Evolutionary conservation across 92 coral and sea anemone species (phyloP).

Genomic region (Phenganax marumi): DNA sequence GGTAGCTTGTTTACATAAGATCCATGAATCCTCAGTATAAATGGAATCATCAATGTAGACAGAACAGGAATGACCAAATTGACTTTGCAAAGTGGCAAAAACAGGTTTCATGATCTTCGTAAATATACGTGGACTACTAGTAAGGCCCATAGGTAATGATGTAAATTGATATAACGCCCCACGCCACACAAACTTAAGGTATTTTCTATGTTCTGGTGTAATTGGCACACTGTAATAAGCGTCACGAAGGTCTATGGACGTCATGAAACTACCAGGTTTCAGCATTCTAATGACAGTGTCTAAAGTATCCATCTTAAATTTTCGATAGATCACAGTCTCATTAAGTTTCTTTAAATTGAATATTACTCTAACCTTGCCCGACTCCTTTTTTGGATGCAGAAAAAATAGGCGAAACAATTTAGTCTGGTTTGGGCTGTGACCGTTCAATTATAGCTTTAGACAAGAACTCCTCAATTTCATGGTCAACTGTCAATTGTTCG

Average conservation of each 20-base stretch:
- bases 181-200: constrained; percentile 43
- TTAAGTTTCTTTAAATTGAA: constrained; percentile 58
- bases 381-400: constrained; percentile 64
- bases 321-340: constrained; percentile 55
- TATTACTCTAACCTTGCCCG: constrained; percentile 50
- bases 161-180: constrained; percentile 37
- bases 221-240: constrained; percentile 30
- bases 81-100: constrained; percentile 48
- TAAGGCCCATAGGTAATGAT: constrained; percentile 55
- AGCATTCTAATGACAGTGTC: background rate
- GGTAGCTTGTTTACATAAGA: constrained; percentile 31
- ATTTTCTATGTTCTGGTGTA: background rate
- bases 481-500: constrained; percentile 51
- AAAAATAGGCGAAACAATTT: constrained; percentile 48
- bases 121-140: constrained; percentile 59
- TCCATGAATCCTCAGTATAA: constrained; percentile 39
- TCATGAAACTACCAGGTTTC: constrained; percentile 28
- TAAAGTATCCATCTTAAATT: constrained; percentile 36
- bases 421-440: constrained; percentile 6
- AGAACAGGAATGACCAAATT: constrained; percentile 54
- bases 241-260: constrained; percentile 19
- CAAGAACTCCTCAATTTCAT: constrained; percentile 43
- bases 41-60: constrained; percentile 61
- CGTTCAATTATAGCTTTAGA: constrained; percentile 41
- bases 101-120: constrained; percentile 62